Conservation (phyloP, 2,888 invertebrate species). For the Melieria picta region DNA sequence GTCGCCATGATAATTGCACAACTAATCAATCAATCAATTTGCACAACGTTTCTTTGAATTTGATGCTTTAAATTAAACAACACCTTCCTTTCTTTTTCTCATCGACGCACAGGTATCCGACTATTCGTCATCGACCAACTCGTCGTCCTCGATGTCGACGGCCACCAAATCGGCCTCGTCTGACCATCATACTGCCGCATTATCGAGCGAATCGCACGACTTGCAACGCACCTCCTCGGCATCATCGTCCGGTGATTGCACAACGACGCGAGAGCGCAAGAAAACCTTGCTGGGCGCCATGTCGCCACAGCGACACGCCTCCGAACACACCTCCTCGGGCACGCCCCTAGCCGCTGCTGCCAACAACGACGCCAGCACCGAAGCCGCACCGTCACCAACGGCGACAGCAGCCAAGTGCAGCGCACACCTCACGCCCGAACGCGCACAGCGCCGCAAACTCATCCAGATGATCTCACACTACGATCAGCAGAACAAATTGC, state of each 20-base stretch:
- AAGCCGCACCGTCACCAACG: constrained; percentile 10
- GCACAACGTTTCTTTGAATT: not conserved
- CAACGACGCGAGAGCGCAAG: constrained; percentile 44
- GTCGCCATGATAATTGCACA: no score
- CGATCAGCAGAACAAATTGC: constrained; percentile 61
- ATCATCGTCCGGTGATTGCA: constrained; percentile 51
- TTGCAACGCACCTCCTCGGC: constrained; percentile 56
- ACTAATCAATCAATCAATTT: no score
- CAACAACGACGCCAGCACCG: not conserved
- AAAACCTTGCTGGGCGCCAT: constrained; percentile 24
- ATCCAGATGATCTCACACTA: constrained; percentile 61
- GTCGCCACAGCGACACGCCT: not conserved
- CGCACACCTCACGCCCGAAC: constrained; percentile 45
- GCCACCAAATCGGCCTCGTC: constrained; percentile 11
- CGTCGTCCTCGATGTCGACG: constrained; percentile 28
- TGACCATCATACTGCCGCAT: constrained; percentile 8
- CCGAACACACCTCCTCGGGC: not conserved
- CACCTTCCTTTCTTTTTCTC: not conserved
- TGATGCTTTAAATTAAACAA: not conserved
- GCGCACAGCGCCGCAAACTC: constrained; percentile 56
- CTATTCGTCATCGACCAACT: constrained; percentile 52
- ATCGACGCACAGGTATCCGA: constrained; percentile 53
- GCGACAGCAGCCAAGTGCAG: not conserved
- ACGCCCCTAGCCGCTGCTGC: not conserved
- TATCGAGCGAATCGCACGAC: constrained; percentile 52